Evolutionary conservation across 1,140 invertebrate species (phyloP), one percentile per base, ranked within the genome.

Genomic region (Trissolcus basalis): DNA sequence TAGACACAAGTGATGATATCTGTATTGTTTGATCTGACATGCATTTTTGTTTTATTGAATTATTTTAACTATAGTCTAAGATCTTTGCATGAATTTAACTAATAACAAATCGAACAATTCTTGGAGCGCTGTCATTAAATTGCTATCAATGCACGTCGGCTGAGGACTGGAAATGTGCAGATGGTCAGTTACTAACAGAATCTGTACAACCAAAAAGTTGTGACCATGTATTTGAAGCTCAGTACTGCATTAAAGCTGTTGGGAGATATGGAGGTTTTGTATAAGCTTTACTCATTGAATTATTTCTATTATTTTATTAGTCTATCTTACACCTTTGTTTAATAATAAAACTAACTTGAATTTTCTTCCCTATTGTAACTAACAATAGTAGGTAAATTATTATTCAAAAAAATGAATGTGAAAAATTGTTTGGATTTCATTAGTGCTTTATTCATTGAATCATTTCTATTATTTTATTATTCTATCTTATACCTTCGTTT

Each of bases 91-190:
- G 27, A 27, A 27, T 12, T 56, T 50, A n/a, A n/a, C 16, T 1
- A 35, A 44, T 33, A 36, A n/a, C 27, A 16, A 7, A 41, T 27
- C 14, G 51, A 39, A 39, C 14, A 51, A 54, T 72, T 67, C 81
- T 36, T 78, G 75, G 81, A 93, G 92, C 86, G 77, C 56, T 84
- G 71, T 85, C 90, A 58, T 89, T 96, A 80, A 89, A 92, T 39
- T 97, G 96, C 87, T 96, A 93, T 87, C 93, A 95, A 80, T 97
- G 96, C 88, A 91, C 94, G 77, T 92, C 94, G 16, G 91, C 91
- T 19, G 81, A 91, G 58, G 90, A 92, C 43, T 91, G 93, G 83
- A 92, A 94, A 84, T 97, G 96, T 89, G 90, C 92, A 69, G 94
- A 96, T 86, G 87, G 90, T 39, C 85, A 93, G 74, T 93, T 95